Percentiles rank a stretch among this genome's conserved stretches.
Conservation (phyloP, 35 echinoderm and acorn worm species). For the Heliocidaris tuberculata region DNA sequence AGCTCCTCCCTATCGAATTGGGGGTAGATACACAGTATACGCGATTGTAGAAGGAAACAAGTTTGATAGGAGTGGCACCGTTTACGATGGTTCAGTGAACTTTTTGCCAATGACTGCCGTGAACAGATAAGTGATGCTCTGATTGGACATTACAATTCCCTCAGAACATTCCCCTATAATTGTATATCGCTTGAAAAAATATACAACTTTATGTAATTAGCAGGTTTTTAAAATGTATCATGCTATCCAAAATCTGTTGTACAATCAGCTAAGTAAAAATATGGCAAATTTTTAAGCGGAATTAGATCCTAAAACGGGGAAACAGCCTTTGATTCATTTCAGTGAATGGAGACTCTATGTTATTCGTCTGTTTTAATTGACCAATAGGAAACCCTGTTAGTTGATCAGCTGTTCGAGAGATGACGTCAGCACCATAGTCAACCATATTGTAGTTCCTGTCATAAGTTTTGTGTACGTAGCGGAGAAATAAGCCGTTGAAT, state of each 20-base stretch:
- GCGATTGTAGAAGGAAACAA: too few relatives aligned
- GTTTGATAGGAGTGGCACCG: constrained; percentile 3
- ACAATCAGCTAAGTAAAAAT: not conserved
- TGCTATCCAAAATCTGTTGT: not conserved
- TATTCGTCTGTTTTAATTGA: not conserved
- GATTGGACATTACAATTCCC: not conserved
- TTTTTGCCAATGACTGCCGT: constrained; percentile 31
- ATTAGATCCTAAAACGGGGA: not conserved
- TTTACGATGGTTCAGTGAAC: constrained; percentile 20
- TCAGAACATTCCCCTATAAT: not conserved
- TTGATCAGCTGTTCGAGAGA: not conserved
- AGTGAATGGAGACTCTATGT: not conserved
- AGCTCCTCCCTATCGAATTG: too few relatives aligned
- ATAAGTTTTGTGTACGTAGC: constrained; percentile 3
- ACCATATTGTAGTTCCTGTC: constrained; percentile 56
- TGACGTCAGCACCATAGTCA: constrained; percentile 51
- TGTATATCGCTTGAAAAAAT: not conserved
- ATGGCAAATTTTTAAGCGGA: not conserved
- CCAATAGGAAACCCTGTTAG: constrained; percentile 34
- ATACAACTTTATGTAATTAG: not conserved
- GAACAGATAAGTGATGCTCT: not conserved
- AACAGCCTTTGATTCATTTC: not conserved
- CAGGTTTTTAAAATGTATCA: not conserved
- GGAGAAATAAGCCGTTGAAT: constrained; percentile 13
- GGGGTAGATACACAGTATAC: too few relatives aligned